Base-by-base conservation (phyloP, 2,888 invertebrate genomes). In the Scaptomyza reducta region DNA sequence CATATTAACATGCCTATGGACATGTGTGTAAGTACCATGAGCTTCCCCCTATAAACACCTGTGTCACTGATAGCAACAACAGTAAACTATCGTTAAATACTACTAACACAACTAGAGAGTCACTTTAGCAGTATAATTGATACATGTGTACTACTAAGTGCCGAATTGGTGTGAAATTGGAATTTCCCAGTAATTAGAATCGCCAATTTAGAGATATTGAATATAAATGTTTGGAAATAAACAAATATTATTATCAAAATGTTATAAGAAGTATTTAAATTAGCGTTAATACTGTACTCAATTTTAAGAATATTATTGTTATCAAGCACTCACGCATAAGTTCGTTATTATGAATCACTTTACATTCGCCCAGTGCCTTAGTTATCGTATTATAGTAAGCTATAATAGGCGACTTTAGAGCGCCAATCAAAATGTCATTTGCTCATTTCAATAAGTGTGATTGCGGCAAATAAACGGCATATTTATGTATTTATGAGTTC, bases 41-140 rank as follows among this genome's bases (percentile, higher is more conserved):
- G 47, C 42, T 22, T 49, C 47, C 49, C 6, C 44, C 3, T 13
- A 44, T 57, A 59, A 64, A 51, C 76, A 74, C 74, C 77, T 74
- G 74, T 73, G 77, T 29, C 35, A 46, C 59, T 57, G 77, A 74
- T 73, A 77, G 44, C 40, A 41, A 11, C 22, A 47, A 74, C 68
- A 62, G 77, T 73, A n/a, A 55, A 38, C 45, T 45, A 10, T 51
- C 51, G 41, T 6, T 47, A 31, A 33, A 14, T 9, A 11, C 13
- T 7, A 41, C 33, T 6, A 4, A 18, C 3, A 33, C 18, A 6
- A 40, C 18, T 2, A 10, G 2, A 25, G 22, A 22, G 9, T n/a
- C 44, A 18, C 16, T 6, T 44, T 11, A 54, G 31, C 57, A 56
- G 40, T 7, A 5, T 44, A 35, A 31, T 31, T 31, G 33, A 29